A percentile compares a stretch with the other conserved stretches of the same genome.
phyloP scores from a whole-genome alignment of 2,888 invertebrate species.

The Antheraea yamamai region DNA sequence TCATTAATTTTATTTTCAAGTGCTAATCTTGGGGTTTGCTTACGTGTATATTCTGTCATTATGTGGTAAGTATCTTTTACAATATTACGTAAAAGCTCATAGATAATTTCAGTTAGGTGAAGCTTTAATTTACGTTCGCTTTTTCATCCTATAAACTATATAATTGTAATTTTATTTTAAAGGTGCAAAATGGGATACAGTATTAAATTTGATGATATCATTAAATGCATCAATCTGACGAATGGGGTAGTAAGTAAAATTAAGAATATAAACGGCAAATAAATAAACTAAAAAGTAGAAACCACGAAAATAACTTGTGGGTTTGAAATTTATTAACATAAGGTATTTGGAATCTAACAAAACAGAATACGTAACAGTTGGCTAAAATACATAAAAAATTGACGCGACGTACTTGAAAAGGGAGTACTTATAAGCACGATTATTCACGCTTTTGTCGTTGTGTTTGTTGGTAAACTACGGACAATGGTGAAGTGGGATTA shows the following conservation, averaged over 20 bases:
- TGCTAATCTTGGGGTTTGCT: too few relatives aligned
- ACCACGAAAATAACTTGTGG: constrained; percentile 4
- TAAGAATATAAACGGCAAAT: background rate
- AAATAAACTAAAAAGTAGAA: background rate
- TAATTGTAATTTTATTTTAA: background rate
- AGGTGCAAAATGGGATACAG: background rate
- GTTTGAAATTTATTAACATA: constrained; percentile 12
- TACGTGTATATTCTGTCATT: too few relatives aligned
- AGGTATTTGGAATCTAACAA: background rate
- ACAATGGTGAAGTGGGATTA: constrained; percentile 59
- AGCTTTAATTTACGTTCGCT: too few relatives aligned
- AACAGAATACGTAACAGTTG: constrained; percentile 6
- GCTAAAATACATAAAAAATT: constrained; percentile 20
- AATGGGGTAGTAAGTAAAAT: background rate
- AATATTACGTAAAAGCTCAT: too few relatives aligned
- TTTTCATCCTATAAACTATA: too few relatives aligned
- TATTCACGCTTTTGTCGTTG: constrained; percentile 64
- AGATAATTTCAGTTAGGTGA: too few relatives aligned
- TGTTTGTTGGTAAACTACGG: constrained; percentile 75
- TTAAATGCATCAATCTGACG: background rate
- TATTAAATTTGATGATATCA: background rate
- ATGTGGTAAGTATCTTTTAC: too few relatives aligned
- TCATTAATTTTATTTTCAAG: too few relatives aligned
- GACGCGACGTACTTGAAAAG: constrained; percentile 40
- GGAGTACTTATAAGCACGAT: constrained; percentile 73